Conservation (phyloP, 2,888 invertebrate genomes). For the Oscheius myriophilus region DNA sequence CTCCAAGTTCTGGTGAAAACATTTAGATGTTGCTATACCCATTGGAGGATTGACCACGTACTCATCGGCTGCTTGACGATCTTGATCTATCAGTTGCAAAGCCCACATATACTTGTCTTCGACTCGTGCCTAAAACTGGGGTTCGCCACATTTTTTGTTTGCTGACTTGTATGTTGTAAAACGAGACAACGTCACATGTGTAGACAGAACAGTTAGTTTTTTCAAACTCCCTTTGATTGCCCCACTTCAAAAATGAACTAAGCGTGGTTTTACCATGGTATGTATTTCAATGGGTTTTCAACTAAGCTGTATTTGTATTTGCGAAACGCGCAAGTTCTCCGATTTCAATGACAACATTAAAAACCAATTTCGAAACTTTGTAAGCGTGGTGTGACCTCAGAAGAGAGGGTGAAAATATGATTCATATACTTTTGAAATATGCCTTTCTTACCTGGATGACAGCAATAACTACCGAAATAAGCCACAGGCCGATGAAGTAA, state of each 20-base stretch:
- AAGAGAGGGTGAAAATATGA: not conserved
- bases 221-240: too few relatives aligned
- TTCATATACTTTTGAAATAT: too few relatives aligned
- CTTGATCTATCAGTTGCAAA: constrained; percentile 63
- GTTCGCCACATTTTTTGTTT: too few relatives aligned
- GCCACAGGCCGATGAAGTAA: constrained; percentile 62
- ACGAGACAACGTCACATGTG: too few relatives aligned
- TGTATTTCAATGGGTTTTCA: not conserved
- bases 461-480: constrained; percentile 65
- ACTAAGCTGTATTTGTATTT: not conserved
- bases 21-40: too few relatives aligned
- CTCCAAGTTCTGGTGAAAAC: not conserved
- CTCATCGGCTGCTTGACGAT: constrained; percentile 55
- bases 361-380: too few relatives aligned
- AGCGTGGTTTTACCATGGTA: not conserved
- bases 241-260: too few relatives aligned
- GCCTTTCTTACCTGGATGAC: constrained; percentile 53
- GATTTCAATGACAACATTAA: too few relatives aligned
- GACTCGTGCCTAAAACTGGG: constrained; percentile 41
- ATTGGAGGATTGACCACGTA: too few relatives aligned
- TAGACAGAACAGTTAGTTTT: too few relatives aligned
- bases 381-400: not conserved
- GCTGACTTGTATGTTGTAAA: too few relatives aligned
- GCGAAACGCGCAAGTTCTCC: not conserved
- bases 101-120: constrained; percentile 66